phyloP scores from a whole-genome alignment of 2,113 vertebrate species.

The Corvus hawaiiensis region DNA sequence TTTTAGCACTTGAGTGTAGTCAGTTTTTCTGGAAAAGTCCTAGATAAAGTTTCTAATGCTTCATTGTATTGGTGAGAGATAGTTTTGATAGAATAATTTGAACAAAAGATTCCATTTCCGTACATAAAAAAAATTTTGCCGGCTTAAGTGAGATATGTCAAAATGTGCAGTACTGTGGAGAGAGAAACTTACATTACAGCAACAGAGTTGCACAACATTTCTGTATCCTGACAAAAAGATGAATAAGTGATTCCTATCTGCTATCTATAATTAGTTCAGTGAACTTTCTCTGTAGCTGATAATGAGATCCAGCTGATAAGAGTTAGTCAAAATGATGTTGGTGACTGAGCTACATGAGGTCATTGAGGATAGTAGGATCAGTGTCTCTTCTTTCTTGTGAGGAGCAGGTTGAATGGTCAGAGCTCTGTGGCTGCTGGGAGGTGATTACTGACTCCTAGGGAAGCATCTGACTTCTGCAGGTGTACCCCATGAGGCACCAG shows the following conservation, averaged over 20 bases:
- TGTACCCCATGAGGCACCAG: background rate
- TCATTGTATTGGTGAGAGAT: background rate
- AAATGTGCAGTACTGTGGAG: background rate
- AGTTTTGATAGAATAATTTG: background rate
- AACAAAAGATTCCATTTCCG: background rate
- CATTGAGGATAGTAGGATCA: background rate
- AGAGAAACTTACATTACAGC: background rate
- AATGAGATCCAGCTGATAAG: background rate
- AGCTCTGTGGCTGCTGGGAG: background rate
- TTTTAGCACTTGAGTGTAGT: background rate
- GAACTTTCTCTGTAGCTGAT: background rate
- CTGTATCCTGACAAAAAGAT: background rate
- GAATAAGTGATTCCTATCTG: background rate
- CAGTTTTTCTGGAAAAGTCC: background rate
- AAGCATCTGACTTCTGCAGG: background rate
- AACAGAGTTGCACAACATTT: background rate
- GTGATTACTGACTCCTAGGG: background rate
- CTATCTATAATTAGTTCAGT: background rate
- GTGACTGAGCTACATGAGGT: background rate
- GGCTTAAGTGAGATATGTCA: background rate
- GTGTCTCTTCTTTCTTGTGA: background rate
- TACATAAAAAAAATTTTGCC: background rate
- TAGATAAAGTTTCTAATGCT: background rate
- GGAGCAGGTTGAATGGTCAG: background rate
- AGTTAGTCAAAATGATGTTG: background rate